phyloP scores from a whole-genome alignment of 37 sponge, comb jelly and placozoan genomes.

The Crambe crambe region DNA sequence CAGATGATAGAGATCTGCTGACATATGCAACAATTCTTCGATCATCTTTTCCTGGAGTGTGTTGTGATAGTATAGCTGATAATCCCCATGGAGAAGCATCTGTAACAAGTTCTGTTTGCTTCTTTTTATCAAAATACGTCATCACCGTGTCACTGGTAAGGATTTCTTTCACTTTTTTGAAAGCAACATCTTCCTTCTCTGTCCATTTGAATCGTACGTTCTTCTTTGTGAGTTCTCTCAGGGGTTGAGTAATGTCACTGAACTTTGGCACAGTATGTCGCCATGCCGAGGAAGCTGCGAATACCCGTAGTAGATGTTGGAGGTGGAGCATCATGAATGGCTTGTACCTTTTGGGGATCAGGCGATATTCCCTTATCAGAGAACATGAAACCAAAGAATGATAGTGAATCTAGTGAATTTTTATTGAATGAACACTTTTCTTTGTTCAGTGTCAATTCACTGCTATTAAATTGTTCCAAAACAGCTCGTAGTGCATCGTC shows the following conservation, averaged over 20 bases:
- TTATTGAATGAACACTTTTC: slow-evolving; percentile 55
- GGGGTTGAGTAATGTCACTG: slow-evolving; percentile 31
- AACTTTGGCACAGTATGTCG: slow-evolving; percentile 50
- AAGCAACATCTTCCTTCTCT: slow-evolving; percentile 19
- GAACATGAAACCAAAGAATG: slow-evolving; percentile 49
- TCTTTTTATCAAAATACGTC: slow-evolving; percentile 44
- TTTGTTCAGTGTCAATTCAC: slow-evolving; percentile 20
- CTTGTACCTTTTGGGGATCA: slow-evolving; percentile 32
- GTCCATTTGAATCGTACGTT: slow-evolving; percentile 28
- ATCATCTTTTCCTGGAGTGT: slow-evolving; percentile 11
- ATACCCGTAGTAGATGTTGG: slow-evolving; percentile 32
- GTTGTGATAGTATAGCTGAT: slow-evolving; percentile 44
- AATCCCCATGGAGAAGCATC: slow-evolving; percentile 46
- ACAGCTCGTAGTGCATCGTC: slow-evolving; percentile 26
- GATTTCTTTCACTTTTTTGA: slow-evolving; percentile 39
- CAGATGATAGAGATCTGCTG: slow-evolving; percentile 21
- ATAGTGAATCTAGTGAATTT: slow-evolving; percentile 12
- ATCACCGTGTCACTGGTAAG: slow-evolving; percentile 34
- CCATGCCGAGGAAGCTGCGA: slow-evolving; percentile 56
- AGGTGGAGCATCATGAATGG: slow-evolving; percentile 22
- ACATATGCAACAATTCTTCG: slow-evolving; percentile 41
- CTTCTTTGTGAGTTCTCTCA: slow-evolving; percentile 49
- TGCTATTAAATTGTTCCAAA: slow-evolving; percentile 7
- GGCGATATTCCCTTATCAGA: slow-evolving; percentile 40
- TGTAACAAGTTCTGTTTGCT: slow-evolving; percentile 25